Evolutionary conservation across 2,113 vertebrate genomes (phyloP).

Genomic region (Peucedramus taeniatus): DNA sequence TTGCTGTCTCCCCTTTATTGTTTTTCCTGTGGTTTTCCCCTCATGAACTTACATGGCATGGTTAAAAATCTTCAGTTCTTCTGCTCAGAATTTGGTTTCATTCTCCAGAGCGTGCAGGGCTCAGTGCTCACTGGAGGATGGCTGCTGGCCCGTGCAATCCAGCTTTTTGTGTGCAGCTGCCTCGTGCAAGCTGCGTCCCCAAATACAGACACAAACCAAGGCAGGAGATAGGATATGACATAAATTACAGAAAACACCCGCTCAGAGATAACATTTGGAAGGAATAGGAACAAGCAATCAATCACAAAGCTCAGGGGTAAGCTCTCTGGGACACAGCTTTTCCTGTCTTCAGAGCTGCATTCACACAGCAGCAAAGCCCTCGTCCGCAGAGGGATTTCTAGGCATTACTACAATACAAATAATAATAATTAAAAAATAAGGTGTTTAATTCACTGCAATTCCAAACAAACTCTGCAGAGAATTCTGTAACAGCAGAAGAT

Average conservation of each 20-base stretch:
- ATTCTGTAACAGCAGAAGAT: neutral
- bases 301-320: constrained; percentile 16
- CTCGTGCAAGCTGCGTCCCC: neutral
- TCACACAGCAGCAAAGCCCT: neutral
- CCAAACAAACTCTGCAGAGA: constrained; percentile 28
- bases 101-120: neutral
- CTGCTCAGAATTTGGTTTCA: neutral
- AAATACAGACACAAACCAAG: neutral
- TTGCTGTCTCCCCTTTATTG: neutral
- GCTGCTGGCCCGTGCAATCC: neutral
- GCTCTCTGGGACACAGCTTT: neutral
- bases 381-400: neutral
- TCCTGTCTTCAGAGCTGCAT: neutral
- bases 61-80: neutral
- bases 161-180: neutral
- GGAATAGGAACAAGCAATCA: neutral
- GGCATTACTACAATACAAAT: constrained; percentile 24
- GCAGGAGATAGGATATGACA: constrained; percentile 33
- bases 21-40: neutral
- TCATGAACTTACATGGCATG: neutral
- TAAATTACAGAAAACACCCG: constrained; percentile 1
- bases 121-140: neutral
- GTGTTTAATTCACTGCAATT: constrained; percentile 40
- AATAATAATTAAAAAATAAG: constrained; percentile 46
- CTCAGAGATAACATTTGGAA: constrained; percentile 18